A percentile compares a stretch with the other conserved stretches of the same genome.
These are phyloP conservation scores for Loris lydekkerianus DNA, from an alignment of 2,797 vertebrate species.

Conservation along the genomic window DNA sequence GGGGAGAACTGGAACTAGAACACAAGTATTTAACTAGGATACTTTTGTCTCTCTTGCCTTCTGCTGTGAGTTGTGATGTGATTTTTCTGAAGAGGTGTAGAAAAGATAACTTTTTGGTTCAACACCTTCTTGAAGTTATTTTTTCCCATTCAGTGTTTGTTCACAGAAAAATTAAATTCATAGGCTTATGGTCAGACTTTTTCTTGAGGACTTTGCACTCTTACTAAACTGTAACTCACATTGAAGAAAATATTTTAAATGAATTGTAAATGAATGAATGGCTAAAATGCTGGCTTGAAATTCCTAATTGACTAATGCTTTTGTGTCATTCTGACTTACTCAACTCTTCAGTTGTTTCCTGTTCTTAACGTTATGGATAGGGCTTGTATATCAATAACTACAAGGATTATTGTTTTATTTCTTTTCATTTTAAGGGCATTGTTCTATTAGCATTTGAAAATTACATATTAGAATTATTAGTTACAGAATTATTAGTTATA, in stretches of 20 bases:
- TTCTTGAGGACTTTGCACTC: background rate
- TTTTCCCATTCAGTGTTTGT: background rate
- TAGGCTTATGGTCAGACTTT: background rate
- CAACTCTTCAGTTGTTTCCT: background rate
- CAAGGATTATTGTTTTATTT: background rate
- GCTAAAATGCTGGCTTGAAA: background rate
- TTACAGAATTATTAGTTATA: too few relatives aligned
- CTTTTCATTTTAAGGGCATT: background rate
- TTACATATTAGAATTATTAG: background rate
- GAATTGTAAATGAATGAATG: constrained; percentile 1
- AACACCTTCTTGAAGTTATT: constrained; percentile 15
- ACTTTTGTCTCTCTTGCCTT: background rate
- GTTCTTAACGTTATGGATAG: background rate
- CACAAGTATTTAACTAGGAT: background rate
- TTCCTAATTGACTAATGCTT: constrained; percentile 21
- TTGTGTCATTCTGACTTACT: background rate
- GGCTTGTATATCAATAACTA: background rate
- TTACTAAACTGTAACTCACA: constrained; percentile 9
- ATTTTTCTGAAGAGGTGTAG: background rate
- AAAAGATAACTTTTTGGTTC: background rate
- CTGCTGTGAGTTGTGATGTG: background rate
- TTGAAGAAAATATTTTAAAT: background rate
- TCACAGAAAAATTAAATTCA: background rate
- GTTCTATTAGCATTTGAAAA: constrained; percentile 8
- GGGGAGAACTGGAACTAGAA: background rate